Base-by-base conservation (phyloP, 2,113 vertebrate species). In the Syngnathoides biaculeatus region DNA sequence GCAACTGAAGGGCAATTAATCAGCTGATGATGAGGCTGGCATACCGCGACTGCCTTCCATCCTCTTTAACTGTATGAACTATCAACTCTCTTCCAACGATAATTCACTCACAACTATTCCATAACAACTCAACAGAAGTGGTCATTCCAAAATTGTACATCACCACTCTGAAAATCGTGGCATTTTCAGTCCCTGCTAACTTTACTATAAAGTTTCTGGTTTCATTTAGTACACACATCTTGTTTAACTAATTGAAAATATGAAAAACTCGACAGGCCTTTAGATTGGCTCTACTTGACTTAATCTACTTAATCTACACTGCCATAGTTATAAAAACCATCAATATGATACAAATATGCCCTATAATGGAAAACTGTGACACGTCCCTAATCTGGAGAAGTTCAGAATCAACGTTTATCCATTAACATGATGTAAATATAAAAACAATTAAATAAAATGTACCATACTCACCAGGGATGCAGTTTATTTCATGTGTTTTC, bases 1-100 rank as follows among this genome's bases (percentile, higher is more conserved):
- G 52, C 27, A 57, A 14, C 7, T 57, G 26, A 57, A 59, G 30
- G 57, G 35, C 57, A 59, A 61, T 61, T 61, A 11, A 40, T 61
- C 38, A 61, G 8, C n/a, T 20, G 30, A 39, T 20, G 57, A 38
- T 39, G 35, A 60, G 38, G 58, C 6, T 61, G 58, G 58, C 20
- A 17, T 40, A 11, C 35, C 10, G 38, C 35, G 39, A n/a, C 38
- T 40, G 58, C 30, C 55, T n/a, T 60, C 9, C 2, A n/a, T n/a
- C 17, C 19, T 38, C 19, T 39, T 39, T 2, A 60, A 60, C 4
- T n/a, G 26, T 35, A 20, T 39, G 30, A 60, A 40, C 35, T 39
- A 39, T 39, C 9, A 35, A 58, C 27, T 35, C 15, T 58, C 7
- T 58, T 58, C 27, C 17, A 35, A 58, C 3, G 15, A 19, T 58